Evolutionary conservation across 1,140 invertebrate genomes (phyloP), one percentile per base, ranked within the genome.

Genomic region (Atopsyche davidsoni): DNA sequence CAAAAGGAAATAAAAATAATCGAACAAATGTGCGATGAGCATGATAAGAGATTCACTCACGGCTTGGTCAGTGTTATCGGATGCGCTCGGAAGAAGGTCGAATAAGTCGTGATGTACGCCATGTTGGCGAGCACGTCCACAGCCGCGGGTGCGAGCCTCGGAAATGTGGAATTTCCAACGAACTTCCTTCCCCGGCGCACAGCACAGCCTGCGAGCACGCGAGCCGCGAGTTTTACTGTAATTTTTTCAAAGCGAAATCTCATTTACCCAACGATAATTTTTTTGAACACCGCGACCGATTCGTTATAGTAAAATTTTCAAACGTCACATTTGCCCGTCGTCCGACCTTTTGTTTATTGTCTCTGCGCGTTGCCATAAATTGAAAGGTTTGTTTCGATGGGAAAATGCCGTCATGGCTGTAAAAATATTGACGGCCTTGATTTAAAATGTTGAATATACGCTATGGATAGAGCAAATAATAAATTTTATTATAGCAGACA

Each of bases 41-140:
- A 14, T 35, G 6, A 16, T 19, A 39, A 39, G 4, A 39, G 21
- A 25, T 38, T 3, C 13, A 53, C 52, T 54, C 40, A 54, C 52
- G 46, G 39, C 4, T 28, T n/a, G 17, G 48, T 54, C 3, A 32
- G n/a, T 1, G 19, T 11, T 3, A 54, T 28, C 14, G 38, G 45
- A 44, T 54, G 52, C 1, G 52, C 46, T 16, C 52, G 43, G 39
- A 44, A 54, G 2, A 32, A 28, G 14, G 48, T 46, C 22, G 52
- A 54, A 38, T 54, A 54, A 7, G 31, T 34, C 24, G 52, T 48
- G 14, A 54, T 40, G 41, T 39, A 48, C 46, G 39, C 32, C 45
- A 46, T 46, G 22, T 13, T 19, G 4, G 10, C 4, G 11, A 21
- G n/a, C 28, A 44, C 18, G 11, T 21, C 16, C 24, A 17, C n/a